Evolutionary conservation across 2,888 invertebrate genomes (phyloP), one percentile per base, ranked within the genome.

Genomic region (Leuctra nigra): DNA sequence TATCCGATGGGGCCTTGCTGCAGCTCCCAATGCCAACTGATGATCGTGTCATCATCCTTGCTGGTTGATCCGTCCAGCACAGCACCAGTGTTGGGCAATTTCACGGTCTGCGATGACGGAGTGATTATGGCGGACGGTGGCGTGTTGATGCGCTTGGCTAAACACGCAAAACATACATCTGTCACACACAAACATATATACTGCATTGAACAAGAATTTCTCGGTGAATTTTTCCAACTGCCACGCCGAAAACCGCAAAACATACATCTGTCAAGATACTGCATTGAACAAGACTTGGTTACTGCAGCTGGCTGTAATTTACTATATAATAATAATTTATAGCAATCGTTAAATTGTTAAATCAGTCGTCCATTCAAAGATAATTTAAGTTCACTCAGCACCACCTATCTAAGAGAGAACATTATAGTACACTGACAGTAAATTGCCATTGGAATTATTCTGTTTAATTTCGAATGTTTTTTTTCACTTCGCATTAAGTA

Each of bases 11-110:
- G 96, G 0, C 92, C 91, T 56, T 87, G 85, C 33, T 90, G 87
- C 29, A 93, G 75, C 70, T 95, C 94, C 96, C 96, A 97, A 68
- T 89, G 89, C 83, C 91, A 96, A 1, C 83, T 83, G 63, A 86
- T 81, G 61, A 95, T 91, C 59, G 83, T 84, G 67, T 90, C 89
- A 66, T 80, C 79, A 67, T 79, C 88, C 35, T 79, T 82, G 65
- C 89, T 90, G 0, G 86, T 70, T 1, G 80, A 80, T 39, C 84
- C 96, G 71, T 96, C 96, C 24, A 97, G 77, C 24, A 96, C 90
- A 1, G 93, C 91, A 41, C 86, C 88, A 0, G 88, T 88, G 64
- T 91, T 95, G 0, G 95, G 94, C 62, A 91, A 76, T 66, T 93
- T 91, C 6, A 97, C 89, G 7, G 86, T 86, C 72, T 93, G 93